Percentiles rank a stretch among this genome's conserved stretches.
Evolutionary conservation across 2,113 vertebrate genomes (phyloP).

Genomic region (Willisornis vidua): DNA sequence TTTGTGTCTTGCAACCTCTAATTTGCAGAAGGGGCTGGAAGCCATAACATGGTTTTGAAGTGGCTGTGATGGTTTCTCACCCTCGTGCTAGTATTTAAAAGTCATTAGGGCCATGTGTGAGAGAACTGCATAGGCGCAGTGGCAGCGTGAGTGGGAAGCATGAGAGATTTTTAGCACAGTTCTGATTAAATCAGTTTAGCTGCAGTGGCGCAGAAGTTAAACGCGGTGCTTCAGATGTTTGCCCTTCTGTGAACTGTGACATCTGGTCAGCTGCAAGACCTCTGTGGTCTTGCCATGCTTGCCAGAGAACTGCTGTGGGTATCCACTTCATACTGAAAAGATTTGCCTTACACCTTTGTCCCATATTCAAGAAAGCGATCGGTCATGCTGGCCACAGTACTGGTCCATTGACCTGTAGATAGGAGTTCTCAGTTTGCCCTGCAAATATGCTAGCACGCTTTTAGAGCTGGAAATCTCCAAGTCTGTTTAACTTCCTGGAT

Average conservation of each 20-base stretch:
- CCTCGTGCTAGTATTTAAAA: neutral
- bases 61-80: constrained; percentile 37
- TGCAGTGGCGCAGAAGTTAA: neutral
- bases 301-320: neutral
- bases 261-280: constrained; percentile 46
- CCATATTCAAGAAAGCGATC: neutral
- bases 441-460: neutral
- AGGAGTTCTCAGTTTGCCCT: neutral
- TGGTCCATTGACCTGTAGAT: neutral
- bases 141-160: neutral
- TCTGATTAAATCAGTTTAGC: constrained; percentile 37
- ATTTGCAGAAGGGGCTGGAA: constrained; percentile 23
- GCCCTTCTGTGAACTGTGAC: constrained; percentile 47
- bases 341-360: neutral
- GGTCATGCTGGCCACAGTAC: neutral
- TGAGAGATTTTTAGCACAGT: neutral
- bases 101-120: neutral
- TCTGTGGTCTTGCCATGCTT: neutral
- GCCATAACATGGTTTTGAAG: neutral
- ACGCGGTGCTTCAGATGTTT: neutral
- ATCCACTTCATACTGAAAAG: neutral
- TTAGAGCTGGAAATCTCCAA: neutral
- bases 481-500: constrained; percentile 50
- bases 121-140: neutral
- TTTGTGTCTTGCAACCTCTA: neutral